Base-by-base conservation (phyloP, 2,888 invertebrate species). In the Chrysolina haemoptera region DNA sequence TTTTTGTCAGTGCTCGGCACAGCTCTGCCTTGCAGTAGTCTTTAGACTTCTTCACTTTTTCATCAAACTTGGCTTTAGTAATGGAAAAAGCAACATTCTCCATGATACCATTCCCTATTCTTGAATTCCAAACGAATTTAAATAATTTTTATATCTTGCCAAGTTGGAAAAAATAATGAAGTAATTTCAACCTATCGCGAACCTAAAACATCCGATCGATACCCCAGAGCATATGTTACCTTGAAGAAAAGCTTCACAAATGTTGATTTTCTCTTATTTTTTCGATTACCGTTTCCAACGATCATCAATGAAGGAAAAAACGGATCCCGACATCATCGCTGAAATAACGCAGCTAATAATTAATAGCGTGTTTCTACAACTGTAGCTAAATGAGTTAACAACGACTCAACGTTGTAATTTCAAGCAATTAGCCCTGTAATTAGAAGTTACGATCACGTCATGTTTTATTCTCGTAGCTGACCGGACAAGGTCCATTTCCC, bases 401-500 rank as follows among this genome's bases (percentile, higher is more conserved):
- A 59, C 20, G 64, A 64, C 64, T 20, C 64, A 43, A 64, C 64
- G 64, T 64, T 59, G 73, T 68, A 73, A 73, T 73, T 73, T 73
- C 22, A 73, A 65, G 68, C 65, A 68, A 73, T 73, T 73, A 73
- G 69, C 46, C 12, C 27, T 48, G 48, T 73, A 73, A 69, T 68
- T 69, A 73, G 46, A 46, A 64, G 64, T 64, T 64, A 64, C 64
- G 73, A 48, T 65, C 68, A 55, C 50, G 68, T 69, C 65, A 68
- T 59, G 68, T 69, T 69, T 70, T 74, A 66, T 78, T 78, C 75
- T 74, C 68, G 76, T 68, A 73, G 73, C 70, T n/a, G 66, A 53
- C 79, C 76, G 79, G 79, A 79, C 76, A 71, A 73, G 74, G 71
- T 72, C 76, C 77, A 76, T 77, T 78, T 78, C 80, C 76, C n/a